Evolutionary conservation across 2,113 vertebrate genomes (phyloP).

Genomic region (Clinocottus analis): DNA sequence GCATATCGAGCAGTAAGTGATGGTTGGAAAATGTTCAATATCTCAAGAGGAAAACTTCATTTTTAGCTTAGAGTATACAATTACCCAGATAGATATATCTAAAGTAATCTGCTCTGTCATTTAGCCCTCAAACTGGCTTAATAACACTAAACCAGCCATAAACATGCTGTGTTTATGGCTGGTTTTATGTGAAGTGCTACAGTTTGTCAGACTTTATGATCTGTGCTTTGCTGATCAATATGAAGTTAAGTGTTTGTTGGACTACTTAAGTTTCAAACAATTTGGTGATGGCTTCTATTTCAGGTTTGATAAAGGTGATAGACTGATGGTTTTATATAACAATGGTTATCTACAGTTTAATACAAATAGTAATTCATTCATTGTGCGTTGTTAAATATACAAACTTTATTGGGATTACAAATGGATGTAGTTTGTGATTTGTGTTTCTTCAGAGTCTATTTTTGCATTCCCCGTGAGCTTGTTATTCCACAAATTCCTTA

Average conservation of each 20-base stretch:
- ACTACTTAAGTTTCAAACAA: not conserved
- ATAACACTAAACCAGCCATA: slow-evolving; percentile 4
- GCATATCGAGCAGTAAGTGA: not conserved
- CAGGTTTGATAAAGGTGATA: not conserved
- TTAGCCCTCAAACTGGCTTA: slow-evolving; percentile 13
- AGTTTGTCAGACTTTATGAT: slow-evolving; percentile 34
- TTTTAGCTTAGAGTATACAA: not conserved
- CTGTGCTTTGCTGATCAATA: slow-evolving; percentile 20
- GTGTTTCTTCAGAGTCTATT: not conserved
- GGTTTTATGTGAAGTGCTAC: slow-evolving; percentile 23
- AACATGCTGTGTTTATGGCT: slow-evolving; percentile 12
- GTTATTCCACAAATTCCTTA: not conserved
- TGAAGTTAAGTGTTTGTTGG: slow-evolving; percentile 8
- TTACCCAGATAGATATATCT: not conserved
- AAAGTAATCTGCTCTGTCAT: slow-evolving; percentile 14
- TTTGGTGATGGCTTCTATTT: not conserved
- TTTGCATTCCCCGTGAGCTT: not conserved
- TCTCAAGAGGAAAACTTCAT: not conserved
- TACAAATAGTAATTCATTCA: not conserved
- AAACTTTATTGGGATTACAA: not conserved
- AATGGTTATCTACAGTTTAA: no score
- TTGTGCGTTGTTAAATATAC: not conserved
- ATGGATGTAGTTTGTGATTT: not conserved
- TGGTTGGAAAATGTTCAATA: not conserved
- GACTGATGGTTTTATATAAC: not conserved